A percentile compares a stretch with the other conserved stretches of the same genome.
Conservation (phyloP, 2,797 vertebrate genomes). For the Danio kyathit region DNA sequence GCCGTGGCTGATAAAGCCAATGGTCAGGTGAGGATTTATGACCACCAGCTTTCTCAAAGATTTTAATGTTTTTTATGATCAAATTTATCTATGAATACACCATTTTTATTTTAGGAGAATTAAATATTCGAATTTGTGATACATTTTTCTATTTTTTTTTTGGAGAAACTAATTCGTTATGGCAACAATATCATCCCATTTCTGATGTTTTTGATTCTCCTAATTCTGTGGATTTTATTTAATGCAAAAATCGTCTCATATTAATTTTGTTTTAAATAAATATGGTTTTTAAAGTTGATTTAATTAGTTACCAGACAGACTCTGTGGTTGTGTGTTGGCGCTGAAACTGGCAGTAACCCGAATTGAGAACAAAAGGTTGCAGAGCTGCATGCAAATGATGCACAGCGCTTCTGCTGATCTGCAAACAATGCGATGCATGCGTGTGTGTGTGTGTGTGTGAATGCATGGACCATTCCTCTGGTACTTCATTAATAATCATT, state of each 20-base stretch:
- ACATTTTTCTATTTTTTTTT: neutral
- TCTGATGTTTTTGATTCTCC: neutral
- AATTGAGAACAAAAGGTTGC: slow-evolving; percentile 77
- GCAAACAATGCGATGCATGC: slow-evolving; percentile 68
- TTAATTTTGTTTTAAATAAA: neutral
- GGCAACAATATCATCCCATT: neutral
- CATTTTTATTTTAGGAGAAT: neutral
- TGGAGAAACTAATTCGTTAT: neutral
- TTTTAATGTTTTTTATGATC: neutral
- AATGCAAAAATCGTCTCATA: neutral
- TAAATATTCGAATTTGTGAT: neutral
- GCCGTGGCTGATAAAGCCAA: slow-evolving; percentile 86
- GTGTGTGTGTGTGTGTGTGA: slow-evolving; percentile 12
- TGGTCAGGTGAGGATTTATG: slow-evolving; percentile 85
- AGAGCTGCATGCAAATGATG: slow-evolving; percentile 73
- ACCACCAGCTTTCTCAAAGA: neutral
- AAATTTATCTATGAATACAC: neutral
- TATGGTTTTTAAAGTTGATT: neutral
- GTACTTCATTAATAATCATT: slow-evolving; percentile 9
- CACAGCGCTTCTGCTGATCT: slow-evolving; percentile 70
- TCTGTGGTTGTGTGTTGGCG: slow-evolving; percentile 39
- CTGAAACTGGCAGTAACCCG: slow-evolving; percentile 46
- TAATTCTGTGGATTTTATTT: no score
- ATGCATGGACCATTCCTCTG: slow-evolving; percentile 15
- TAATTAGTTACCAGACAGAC: slow-evolving; percentile 34